Base-by-base conservation (phyloP, 2,888 invertebrate species). In the Drosophila nr. fundita region DNA sequence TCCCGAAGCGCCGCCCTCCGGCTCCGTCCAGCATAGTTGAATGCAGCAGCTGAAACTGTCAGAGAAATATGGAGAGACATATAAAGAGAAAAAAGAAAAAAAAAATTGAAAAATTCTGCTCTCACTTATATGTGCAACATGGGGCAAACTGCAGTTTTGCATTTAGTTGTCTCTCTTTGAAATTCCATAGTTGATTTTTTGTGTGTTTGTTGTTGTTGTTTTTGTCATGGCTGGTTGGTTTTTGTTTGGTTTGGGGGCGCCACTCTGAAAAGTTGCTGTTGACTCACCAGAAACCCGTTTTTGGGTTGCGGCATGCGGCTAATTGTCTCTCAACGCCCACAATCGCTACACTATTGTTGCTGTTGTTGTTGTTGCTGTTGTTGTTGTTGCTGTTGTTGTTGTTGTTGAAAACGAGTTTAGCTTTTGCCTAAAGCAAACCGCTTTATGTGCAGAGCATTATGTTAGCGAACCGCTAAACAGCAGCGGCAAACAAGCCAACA, bases 271-370 rank as follows among this genome's bases (percentile, higher is more conserved):
- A 75, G 58, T 62, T 42, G 60, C 38, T 69, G 79, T 79, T 83
- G 85, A 83, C 85, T 83, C 83, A 83, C 73, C 73, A 78, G 15
- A 57, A 83, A 87, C 86, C 63, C 64, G 88, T 86, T 88, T 88
- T 55, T 59, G 73, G 76, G 58, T 72, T 88, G 88, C 86, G 85
- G 85, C 85, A 85, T 85, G 85, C 83, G 72, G 72, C 85, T 86
- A 86, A 86, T 86, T 88, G 85, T 88, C 83, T 86, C 80, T 82
- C 80, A 69, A 78, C 86, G 86, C 85, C 85, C 85, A 86, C 85
- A 82, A 76, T 66, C 67, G 60, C 58, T 53, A 45, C 24, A 15
- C 45, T 8, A 45, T 78, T 34, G 60, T 24, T 48, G 63, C 30
- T 59, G 48, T 18, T 54, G 21, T n/a, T 62, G 24, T 10, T 53